Conservation (phyloP, 2,113 vertebrate genomes). For the Sisor rabdophorus region DNA sequence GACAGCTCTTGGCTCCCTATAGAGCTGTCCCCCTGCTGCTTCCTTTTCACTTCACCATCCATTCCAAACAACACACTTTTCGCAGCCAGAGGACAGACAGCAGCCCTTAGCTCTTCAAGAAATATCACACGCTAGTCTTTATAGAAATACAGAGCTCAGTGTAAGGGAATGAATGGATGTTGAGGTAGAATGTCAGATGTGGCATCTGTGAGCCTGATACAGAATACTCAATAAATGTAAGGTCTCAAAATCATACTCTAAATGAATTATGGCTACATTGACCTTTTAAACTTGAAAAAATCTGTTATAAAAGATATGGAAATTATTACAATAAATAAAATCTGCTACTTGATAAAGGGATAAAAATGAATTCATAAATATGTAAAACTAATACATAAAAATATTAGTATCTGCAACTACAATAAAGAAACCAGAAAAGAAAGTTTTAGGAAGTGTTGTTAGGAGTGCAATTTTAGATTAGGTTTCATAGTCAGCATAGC, state of each 20-base stretch:
- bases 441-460: neutral
- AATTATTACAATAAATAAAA: neutral
- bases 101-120: slow-evolving; percentile 11
- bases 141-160: slow-evolving; percentile 3
- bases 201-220: neutral
- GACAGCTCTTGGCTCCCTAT: slow-evolving; percentile 49
- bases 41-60: slow-evolving; percentile 47
- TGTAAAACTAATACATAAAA: neutral
- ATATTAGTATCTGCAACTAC: neutral
- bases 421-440: neutral
- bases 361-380: slow-evolving; percentile 4
- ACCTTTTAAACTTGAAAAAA: too few species aligned
- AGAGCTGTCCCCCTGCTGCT: slow-evolving; percentile 38
- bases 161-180: too few species aligned
- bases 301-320: neutral
- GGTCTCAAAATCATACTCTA: neutral
- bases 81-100: slow-evolving; percentile 30
- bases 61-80: slow-evolving; percentile 32
- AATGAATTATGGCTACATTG: slow-evolving; percentile 1
- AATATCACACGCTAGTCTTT: slow-evolving; percentile 7
- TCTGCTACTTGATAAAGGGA: neutral
- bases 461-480: neutral
- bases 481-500: neutral
- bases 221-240: slow-evolving; percentile 4
- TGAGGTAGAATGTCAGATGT: too few species aligned